Evolutionary conservation across 1,140 invertebrate species (phyloP).

Genomic region (Penaeus japonicus): DNA sequence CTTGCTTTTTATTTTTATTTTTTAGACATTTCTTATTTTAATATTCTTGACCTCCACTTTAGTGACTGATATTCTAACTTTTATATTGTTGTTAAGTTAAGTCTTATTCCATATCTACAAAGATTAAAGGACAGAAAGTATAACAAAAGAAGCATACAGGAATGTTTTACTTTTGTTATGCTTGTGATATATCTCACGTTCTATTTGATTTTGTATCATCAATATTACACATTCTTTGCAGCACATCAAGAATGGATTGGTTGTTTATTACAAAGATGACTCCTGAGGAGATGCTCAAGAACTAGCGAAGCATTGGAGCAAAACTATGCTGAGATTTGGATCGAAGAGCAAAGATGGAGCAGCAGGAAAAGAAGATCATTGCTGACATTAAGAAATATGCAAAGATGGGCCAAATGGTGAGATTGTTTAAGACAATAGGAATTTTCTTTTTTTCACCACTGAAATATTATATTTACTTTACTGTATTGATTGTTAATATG

Average conservation of each 20-base stretch:
- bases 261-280: slow-evolving; percentile 95
- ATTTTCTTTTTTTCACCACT: background rate
- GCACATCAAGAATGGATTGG: slow-evolving; percentile 76
- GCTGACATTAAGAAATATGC: slow-evolving; percentile 99
- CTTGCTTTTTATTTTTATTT: too few species aligned
- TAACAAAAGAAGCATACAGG: too few species aligned
- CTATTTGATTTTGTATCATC: too few species aligned
- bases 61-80: too few species aligned
- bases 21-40: too few species aligned
- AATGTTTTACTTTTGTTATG: too few species aligned
- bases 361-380: slow-evolving; percentile 99
- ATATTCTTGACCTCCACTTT: too few species aligned
- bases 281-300: slow-evolving; percentile 97
- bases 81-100: too few species aligned
- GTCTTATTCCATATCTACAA: too few species aligned
- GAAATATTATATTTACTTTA: background rate
- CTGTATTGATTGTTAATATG: background rate
- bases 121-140: too few species aligned
- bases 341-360: slow-evolving; percentile 92
- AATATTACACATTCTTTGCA: background rate
- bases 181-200: too few species aligned
- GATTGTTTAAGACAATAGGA: slow-evolving; percentile 15
- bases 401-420: slow-evolving; percentile 98
- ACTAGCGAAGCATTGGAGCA: slow-evolving; percentile 98
- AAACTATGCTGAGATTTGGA: slow-evolving; percentile 98